phyloP scores from a whole-genome alignment of 2,888 invertebrate species.

The Athalia rosae region DNA sequence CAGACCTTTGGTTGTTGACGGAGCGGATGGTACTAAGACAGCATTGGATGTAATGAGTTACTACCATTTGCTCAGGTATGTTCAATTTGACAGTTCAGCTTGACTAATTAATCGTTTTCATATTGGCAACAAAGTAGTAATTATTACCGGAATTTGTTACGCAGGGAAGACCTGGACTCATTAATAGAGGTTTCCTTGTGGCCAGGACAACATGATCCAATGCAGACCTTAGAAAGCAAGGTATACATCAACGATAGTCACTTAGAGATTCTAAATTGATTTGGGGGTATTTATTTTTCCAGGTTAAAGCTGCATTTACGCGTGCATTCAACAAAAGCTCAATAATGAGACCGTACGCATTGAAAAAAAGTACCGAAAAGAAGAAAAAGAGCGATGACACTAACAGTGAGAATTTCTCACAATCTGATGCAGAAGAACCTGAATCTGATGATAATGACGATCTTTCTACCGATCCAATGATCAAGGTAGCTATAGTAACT shows the following conservation, averaged over 20 bases:
- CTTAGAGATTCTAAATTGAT: neutral
- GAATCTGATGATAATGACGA: slow-evolving; percentile 77
- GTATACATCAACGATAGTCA: slow-evolving; percentile 64
- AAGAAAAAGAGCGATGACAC: slow-evolving; percentile 75
- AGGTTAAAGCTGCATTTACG: slow-evolving; percentile 96
- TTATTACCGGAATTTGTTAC: slow-evolving; percentile 7
- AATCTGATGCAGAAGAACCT: slow-evolving; percentile 70
- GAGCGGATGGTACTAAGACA: slow-evolving; percentile 82
- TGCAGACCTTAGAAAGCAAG: slow-evolving; percentile 85
- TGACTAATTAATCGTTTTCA: neutral
- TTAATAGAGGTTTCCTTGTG: slow-evolving; percentile 90
- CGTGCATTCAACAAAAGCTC: slow-evolving; percentile 92
- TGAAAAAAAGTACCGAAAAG: slow-evolving; percentile 78
- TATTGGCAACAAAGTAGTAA: neutral
- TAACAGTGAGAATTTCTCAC: slow-evolving; percentile 72
- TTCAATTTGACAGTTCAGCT: slow-evolving; percentile 45
- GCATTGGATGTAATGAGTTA: slow-evolving; percentile 85
- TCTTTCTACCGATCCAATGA: slow-evolving; percentile 84
- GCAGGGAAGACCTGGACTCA: slow-evolving; percentile 92
- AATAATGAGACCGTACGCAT: slow-evolving; percentile 85
- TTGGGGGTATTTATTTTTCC: neutral
- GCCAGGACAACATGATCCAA: slow-evolving; percentile 86
- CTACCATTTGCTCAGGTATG: slow-evolving; percentile 84
- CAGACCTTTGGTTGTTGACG: slow-evolving; percentile 83
- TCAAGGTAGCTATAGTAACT: slow-evolving; percentile 78